A percentile compares a stretch with the other conserved stretches of the same genome.
Conservation (phyloP, 2,888 invertebrate genomes). For the Atethmia centrago region DNA sequence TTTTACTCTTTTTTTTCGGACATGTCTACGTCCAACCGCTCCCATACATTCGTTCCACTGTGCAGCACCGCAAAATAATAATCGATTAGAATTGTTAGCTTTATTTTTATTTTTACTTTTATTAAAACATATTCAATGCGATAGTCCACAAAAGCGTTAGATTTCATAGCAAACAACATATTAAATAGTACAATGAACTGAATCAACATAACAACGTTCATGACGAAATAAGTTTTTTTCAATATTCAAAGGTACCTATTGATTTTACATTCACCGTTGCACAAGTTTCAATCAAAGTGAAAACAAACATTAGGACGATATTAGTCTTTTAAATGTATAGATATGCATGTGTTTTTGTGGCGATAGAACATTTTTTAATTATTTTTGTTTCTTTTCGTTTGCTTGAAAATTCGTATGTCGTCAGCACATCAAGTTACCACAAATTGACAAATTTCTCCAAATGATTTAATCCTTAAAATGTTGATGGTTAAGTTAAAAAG, state of each 20-base stretch:
- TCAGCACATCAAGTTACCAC: too few relatives aligned
- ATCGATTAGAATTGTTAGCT: conserved; percentile 24
- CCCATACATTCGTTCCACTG: too few relatives aligned
- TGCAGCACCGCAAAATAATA: conserved; percentile 6
- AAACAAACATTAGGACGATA: background rate
- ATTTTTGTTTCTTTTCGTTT: background rate
- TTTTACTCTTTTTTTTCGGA: too few relatives aligned
- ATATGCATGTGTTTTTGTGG: background rate
- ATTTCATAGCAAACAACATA: background rate
- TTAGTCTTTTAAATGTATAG: too few relatives aligned
- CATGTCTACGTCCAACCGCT: too few relatives aligned
- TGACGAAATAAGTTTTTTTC: background rate
- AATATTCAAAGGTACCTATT: background rate
- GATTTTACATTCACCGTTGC: background rate
- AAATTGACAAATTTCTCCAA: too few relatives aligned
- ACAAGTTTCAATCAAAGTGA: background rate
- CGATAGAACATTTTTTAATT: background rate
- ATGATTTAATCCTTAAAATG: too few relatives aligned
- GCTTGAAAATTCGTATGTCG: background rate
- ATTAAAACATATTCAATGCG: too few relatives aligned
- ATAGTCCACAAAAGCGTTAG: background rate
- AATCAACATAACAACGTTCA: background rate
- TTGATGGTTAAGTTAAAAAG: too few relatives aligned
- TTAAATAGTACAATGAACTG: background rate
- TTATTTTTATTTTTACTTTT: background rate